A percentile compares a stretch with the other conserved stretches of the same genome.
phyloP scores from a whole-genome alignment of 2,113 vertebrate species.

The Sapayoa aenigma region DNA sequence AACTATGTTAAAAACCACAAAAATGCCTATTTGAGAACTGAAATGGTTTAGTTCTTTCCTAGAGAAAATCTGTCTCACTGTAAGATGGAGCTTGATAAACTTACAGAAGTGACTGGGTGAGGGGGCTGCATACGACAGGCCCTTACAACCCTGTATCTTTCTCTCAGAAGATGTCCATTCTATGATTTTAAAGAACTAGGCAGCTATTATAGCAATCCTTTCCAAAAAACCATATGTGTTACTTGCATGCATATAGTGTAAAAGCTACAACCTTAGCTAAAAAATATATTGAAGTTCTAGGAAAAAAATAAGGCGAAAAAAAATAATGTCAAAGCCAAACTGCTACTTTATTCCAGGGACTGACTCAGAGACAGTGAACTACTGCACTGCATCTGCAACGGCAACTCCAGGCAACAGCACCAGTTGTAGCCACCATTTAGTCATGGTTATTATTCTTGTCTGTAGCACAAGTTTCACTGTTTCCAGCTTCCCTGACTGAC shows the following conservation, averaged over 20 bases:
- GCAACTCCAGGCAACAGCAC: not conserved
- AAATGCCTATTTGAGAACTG: not conserved
- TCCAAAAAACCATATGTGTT: not conserved
- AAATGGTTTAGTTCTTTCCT: not conserved
- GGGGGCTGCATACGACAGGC: not conserved
- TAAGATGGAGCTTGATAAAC: not conserved
- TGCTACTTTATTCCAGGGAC: not conserved
- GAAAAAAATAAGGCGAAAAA: not conserved
- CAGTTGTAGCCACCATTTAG: not conserved
- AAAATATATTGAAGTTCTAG: not conserved
- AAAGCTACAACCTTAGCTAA: not conserved
- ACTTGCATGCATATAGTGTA: not conserved
- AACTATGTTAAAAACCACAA: not conserved
- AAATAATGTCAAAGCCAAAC: not conserved
- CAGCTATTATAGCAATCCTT: not conserved
- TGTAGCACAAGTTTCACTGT: not conserved
- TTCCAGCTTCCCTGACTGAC: not conserved
- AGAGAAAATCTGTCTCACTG: not conserved
- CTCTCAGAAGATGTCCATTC: not conserved
- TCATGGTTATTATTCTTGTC: not conserved
- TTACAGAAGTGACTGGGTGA: not conserved
- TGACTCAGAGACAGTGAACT: not conserved
- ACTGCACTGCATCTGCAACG: not conserved
- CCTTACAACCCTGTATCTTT: not conserved
- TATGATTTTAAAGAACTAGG: not conserved